Conservation (phyloP, 2,888 invertebrate genomes). For the Hirtodrosophila histrioides region DNA sequence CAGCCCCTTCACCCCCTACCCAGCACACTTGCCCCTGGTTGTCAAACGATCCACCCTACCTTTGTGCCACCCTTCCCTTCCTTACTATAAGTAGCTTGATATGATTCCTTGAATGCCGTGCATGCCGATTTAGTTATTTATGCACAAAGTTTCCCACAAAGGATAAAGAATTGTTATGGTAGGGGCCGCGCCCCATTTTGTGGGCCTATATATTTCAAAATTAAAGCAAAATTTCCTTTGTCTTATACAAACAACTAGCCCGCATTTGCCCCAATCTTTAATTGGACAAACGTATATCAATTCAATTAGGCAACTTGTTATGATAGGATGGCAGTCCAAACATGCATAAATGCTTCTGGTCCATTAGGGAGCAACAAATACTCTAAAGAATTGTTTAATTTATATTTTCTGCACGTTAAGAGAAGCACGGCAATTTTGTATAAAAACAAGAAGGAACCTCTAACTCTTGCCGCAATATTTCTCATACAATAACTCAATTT, state of each 20-base stretch:
- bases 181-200: background rate
- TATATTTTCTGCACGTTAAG: too few relatives aligned
- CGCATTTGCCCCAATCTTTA: slow-evolving; percentile 10
- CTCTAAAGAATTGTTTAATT: too few relatives aligned
- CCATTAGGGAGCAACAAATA: too few relatives aligned
- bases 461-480: too few relatives aligned
- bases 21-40: too few relatives aligned
- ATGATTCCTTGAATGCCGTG: slow-evolving; percentile 29
- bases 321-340: background rate
- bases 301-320: slow-evolving; percentile 9
- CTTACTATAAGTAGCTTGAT: background rate
- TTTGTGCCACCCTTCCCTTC: too few relatives aligned
- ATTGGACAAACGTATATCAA: slow-evolving; percentile 39
- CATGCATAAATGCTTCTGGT: too few relatives aligned
- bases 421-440: too few relatives aligned
- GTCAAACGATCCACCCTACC: too few relatives aligned
- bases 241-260: slow-evolving; percentile 28
- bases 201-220: slow-evolving; percentile 43
- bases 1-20: slow-evolving; percentile 6
- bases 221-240: slow-evolving; percentile 51
- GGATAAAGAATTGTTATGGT: slow-evolving; percentile 18
- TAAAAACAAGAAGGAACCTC: too few relatives aligned
- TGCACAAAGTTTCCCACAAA: slow-evolving; percentile 55
- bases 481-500: too few relatives aligned
- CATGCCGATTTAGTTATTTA: slow-evolving; percentile 46